Base-by-base conservation (phyloP, 2,888 invertebrate genomes). In the Parthenolecanium corni region DNA sequence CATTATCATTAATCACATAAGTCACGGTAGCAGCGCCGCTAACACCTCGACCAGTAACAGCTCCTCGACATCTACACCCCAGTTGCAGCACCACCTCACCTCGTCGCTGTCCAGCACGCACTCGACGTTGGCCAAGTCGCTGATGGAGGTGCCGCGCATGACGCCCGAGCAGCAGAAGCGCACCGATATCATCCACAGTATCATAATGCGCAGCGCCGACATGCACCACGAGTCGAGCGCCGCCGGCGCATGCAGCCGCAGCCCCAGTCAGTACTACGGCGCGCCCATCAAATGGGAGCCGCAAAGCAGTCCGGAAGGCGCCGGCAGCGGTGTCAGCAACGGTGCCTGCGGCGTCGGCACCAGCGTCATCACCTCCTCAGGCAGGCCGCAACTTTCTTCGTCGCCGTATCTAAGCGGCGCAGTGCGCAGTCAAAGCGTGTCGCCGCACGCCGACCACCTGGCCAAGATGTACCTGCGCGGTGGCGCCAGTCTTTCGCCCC, bases 121-220 rank as follows among this genome's bases (percentile, higher is more conserved):
- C 76, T 90, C 89, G 42, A 92, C 90, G 70, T 77, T 93, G 67
- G 91, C 92, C 68, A 88, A 88, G 73, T 88, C 89, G 65, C 76
- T 93, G 67, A 90, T 90, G 86, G 91, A 89, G 72, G 89, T 89
- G n/a, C 91, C 92, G 6, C 81, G 89, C 69, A 90, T 91, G 89
- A 91, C 89, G 47, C 88, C 90, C 57, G 92, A 92, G 75, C 90
- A 91, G 77, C 81, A 89, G 76, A 90, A 91, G 74, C 84, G 90
- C 71, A 89, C 89, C 38, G 92, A 93, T 75, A 86, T 91, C 71
- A 89, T 93, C 72, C 91, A 91, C 76, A 89, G 86, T 73, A 89
- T 89, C 75, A 89, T 93, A 74, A 89, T 91, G 83, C 81, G 89
- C 65, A 83, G 82, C 2, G 85, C 85, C 20, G 64, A 62, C 38